phyloP scores from a whole-genome alignment of 2,888 invertebrate genomes.

The Lissocephala sabroskyi region DNA sequence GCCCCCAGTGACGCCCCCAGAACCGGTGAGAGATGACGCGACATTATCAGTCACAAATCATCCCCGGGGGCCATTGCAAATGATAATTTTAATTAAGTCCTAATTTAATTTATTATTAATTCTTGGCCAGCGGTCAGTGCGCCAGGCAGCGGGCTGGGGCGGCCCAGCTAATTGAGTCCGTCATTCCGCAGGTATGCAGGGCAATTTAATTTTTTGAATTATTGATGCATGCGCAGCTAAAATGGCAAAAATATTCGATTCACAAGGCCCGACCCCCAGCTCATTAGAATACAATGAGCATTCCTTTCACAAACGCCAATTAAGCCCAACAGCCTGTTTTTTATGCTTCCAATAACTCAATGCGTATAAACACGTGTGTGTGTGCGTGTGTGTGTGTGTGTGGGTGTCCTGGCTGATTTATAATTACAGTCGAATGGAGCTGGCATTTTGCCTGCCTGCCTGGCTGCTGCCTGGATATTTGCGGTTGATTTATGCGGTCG shows the following conservation, averaged over 20 bases:
- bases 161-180: conserved; percentile 17
- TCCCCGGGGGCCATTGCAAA: conserved; percentile 30
- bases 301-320: conserved; percentile 18
- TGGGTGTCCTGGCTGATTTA: conserved; percentile 29
- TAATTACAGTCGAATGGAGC: conserved; percentile 17
- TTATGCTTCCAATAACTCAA: not conserved
- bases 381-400: not conserved
- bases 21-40: not conserved
- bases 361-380: not conserved
- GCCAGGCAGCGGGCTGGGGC: not conserved
- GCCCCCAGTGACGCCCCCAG: not conserved
- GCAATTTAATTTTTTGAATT: conserved; percentile 57
- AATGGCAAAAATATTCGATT: conserved; percentile 6
- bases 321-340: conserved; percentile 36
- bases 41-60: conserved; percentile 24
- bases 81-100: conserved; percentile 64
- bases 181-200: conserved; percentile 15
- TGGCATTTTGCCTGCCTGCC: conserved; percentile 7
- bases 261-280: not conserved
- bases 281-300: not conserved
- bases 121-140: not conserved
- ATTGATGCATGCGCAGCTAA: conserved; percentile 46
- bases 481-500: conserved; percentile 60
- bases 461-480: conserved; percentile 28
- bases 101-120: conserved; percentile 58